Percentiles rank a stretch among this genome's conserved stretches.
Conservation (phyloP, 2,888 invertebrate species). For the Polydrusus cervinus region DNA sequence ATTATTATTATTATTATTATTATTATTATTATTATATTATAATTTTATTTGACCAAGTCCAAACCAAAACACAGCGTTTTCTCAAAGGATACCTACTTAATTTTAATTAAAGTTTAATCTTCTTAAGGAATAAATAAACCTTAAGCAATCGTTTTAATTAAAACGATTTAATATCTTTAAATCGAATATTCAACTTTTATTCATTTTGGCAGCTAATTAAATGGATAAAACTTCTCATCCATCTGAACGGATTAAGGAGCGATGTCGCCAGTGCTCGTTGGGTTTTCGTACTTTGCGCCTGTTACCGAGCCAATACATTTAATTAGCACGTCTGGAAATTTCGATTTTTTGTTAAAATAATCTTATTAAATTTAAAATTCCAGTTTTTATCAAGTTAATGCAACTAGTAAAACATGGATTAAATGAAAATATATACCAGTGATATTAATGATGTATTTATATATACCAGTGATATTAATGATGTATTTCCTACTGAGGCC, state of each 20-base stretch:
- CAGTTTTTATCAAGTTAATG: neutral
- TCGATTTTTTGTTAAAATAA: neutral
- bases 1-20: too few species aligned
- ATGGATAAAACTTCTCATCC: constrained; percentile 9
- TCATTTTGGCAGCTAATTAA: constrained; percentile 13
- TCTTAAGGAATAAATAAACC: neutral
- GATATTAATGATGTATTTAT: too few species aligned
- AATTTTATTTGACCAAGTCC: too few species aligned
- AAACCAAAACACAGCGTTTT: neutral
- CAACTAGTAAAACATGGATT: neutral
- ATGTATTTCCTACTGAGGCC: too few species aligned
- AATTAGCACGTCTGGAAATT: neutral
- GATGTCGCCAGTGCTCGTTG: constrained; percentile 1
- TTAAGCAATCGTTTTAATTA: constrained; percentile 2
- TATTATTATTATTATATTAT: too few species aligned
- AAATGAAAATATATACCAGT: too few species aligned
- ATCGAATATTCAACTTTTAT: constrained; percentile 15
- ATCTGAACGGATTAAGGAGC: constrained; percentile 3
- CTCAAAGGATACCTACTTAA: neutral
- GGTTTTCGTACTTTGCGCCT: neutral
- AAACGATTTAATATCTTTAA: constrained; percentile 3
- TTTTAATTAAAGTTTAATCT: neutral
- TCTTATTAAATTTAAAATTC: neutral
- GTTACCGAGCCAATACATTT: neutral
- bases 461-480: too few species aligned